phyloP scores from a whole-genome alignment of 2,797 vertebrate genomes.

The Hozukius guyotensis region DNA sequence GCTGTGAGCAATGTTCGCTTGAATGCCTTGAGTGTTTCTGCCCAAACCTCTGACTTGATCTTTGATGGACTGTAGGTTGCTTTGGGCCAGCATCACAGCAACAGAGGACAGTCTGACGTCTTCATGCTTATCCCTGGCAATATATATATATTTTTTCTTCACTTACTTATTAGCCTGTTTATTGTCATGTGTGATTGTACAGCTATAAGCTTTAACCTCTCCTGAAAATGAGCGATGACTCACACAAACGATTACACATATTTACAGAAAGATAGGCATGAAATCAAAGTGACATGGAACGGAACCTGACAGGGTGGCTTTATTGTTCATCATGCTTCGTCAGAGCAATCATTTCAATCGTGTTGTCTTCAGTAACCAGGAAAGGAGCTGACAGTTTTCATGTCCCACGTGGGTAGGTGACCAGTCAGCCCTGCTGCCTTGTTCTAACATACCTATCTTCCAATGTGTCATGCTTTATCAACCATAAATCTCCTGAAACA shows the following conservation, averaged over 20 bases:
- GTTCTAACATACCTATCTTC: background rate
- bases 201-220: background rate
- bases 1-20: background rate
- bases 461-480: background rate
- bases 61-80: background rate
- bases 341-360: conserved; percentile 24
- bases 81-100: background rate
- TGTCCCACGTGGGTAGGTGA: conserved; percentile 5
- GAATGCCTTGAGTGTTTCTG: background rate
- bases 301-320: conserved; percentile 14
- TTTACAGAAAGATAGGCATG: background rate
- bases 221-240: background rate
- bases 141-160: background rate
- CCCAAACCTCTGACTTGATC: background rate
- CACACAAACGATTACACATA: background rate
- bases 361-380: conserved; percentile 7
- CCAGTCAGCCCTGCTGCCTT: conserved; percentile 14
- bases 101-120: background rate
- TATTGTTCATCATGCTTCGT: conserved; percentile 28
- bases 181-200: background rate
- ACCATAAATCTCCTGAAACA: conserved; percentile 11
- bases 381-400: conserved; percentile 2
- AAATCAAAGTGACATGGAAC: conserved; percentile 15
- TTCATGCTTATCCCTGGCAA: rapidly evolving
- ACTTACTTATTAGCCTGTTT: background rate